These are phyloP conservation scores for Oxyteleia sp. DNA, from an alignment of 2,888 invertebrate species.

Conservation along the genomic window DNA sequence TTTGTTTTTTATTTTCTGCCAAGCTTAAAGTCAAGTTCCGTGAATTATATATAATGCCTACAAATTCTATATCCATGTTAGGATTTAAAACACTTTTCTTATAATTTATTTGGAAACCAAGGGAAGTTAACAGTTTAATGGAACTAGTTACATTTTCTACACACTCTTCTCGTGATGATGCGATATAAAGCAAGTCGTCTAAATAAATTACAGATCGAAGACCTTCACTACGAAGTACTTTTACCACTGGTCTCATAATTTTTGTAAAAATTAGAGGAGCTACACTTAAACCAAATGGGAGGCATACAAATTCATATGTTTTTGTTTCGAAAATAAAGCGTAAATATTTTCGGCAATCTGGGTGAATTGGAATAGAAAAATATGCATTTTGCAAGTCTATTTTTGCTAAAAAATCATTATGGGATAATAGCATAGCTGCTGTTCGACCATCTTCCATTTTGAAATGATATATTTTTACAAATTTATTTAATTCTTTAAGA, in stretches of 20 bases:
- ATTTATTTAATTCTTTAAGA: conserved; percentile 43
- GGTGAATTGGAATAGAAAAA: conserved; percentile 37
- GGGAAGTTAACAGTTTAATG: background rate
- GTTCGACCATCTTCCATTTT: conserved; percentile 52
- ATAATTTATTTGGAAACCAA: conserved; percentile 44
- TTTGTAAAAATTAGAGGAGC: conserved; percentile 47
- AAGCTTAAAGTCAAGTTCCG: conserved; percentile 27
- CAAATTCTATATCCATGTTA: conserved; percentile 14
- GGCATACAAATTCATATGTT: conserved; percentile 45
- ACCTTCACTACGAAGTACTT: conserved; percentile 26
- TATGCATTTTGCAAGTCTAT: conserved; percentile 51
- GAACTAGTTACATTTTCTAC: background rate
- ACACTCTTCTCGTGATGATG: conserved; percentile 1
- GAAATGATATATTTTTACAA: conserved; percentile 35
- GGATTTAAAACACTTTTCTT: conserved; percentile 48
- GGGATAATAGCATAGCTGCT: conserved; percentile 17
- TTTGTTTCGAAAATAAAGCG: conserved; percentile 39
- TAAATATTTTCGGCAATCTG: conserved; percentile 35
- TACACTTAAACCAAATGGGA: conserved; percentile 47
- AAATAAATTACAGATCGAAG: conserved; percentile 34
- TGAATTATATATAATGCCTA: conserved; percentile 55
- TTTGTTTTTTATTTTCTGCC: conserved; percentile 40
- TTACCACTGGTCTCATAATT: conserved; percentile 47
- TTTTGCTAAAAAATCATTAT: conserved; percentile 34
- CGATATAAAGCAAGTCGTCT: conserved; percentile 23